Evolutionary conservation across 2,888 invertebrate species (phyloP), one percentile per base, ranked within the genome.

Genomic region (Mycalesis mineus): DNA sequence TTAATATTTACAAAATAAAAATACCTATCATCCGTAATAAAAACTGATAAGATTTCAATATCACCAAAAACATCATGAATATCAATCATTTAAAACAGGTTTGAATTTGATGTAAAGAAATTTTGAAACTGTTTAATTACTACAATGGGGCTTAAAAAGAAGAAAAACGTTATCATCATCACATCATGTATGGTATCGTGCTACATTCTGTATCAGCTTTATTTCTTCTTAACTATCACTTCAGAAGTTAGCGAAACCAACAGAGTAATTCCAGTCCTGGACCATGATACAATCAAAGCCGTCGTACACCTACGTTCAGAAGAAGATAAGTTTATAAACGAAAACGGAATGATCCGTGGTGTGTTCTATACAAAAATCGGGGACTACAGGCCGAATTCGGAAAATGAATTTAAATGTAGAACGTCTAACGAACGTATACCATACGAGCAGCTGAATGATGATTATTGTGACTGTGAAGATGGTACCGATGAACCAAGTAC

Each of bases 381-480:
- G 13, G 77, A 76, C 28, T 91, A 90, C 68, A 72, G 84, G 66
- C 84, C 89, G 36, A 74, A 84, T 64, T 63, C 65, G 1, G 72
- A 81, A 3, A 78, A 80, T 39, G 71, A 84, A 63, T 91, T 91
- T 65, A 82, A 77, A 63, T 91, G 91, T 75, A 76, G 84, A 55
- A 77, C 73, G 58, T 80, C 82, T 0, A 74, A 78, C 57, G 77
- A 82, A 60, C 69, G 51, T 33, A 83, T 89, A 62, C 77, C 83
- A 2, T 88, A 78, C 65, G 80, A 84, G 11, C 68, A 69, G 49
- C 71, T 97, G 1, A 97, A 97, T 75, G 96, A 97, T 80, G 94
- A 97, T 77, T 97, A 93, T 73, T 97, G 97, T 89, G 97, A 97
- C 78, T 97, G 97, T 84, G 79, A 91, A 67, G 97, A 95, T 82